Percentiles rank a stretch among this genome's conserved stretches.
Conservation (phyloP, 2,888 invertebrate genomes). For the Gymnoscelis rufifasciata region DNA sequence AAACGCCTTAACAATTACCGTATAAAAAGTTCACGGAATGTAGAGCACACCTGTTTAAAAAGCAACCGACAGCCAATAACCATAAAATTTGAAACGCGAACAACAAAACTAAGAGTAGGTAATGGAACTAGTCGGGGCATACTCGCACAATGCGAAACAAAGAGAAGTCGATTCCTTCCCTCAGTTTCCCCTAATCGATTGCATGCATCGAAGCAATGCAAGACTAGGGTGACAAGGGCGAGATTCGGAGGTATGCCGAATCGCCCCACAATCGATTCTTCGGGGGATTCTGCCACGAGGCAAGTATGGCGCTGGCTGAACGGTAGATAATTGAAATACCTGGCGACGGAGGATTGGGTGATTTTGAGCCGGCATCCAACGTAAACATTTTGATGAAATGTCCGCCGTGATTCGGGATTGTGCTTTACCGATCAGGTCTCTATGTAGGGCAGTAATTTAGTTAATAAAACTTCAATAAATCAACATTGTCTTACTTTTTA, state of each 20-base stretch:
- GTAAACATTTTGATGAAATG: conserved; percentile 45
- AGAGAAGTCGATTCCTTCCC: conserved; percentile 17
- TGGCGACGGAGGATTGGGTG: conserved; percentile 40
- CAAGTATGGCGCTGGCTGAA: conserved; percentile 35
- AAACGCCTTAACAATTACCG: not conserved
- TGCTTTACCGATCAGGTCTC: conserved; percentile 2
- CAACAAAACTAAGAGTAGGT: not conserved
- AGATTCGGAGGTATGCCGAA: conserved; percentile 45
- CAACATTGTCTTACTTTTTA: no score
- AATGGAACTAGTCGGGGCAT: conserved; percentile 11
- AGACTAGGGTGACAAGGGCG: conserved; percentile 43
- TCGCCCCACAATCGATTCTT: conserved; percentile 48
- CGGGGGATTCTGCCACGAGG: conserved; percentile 24
- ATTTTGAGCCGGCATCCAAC: conserved; percentile 34
- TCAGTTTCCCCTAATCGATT: conserved; percentile 18
- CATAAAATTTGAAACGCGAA: no score
- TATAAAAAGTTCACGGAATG: no score
- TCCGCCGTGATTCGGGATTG: conserved; percentile 33
- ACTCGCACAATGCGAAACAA: conserved; percentile 19
- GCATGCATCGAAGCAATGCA: conserved; percentile 32
- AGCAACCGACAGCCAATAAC: no score
- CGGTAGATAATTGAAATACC: conserved; percentile 60
- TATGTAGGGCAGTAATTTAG: not conserved
- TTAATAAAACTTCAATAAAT: no score
- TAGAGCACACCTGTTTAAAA: no score